Percentiles rank a stretch among this genome's conserved stretches.
These are phyloP conservation scores for Platerodrilus igneus DNA, from an alignment of 2,888 invertebrate species.

Conservation along the genomic window DNA sequence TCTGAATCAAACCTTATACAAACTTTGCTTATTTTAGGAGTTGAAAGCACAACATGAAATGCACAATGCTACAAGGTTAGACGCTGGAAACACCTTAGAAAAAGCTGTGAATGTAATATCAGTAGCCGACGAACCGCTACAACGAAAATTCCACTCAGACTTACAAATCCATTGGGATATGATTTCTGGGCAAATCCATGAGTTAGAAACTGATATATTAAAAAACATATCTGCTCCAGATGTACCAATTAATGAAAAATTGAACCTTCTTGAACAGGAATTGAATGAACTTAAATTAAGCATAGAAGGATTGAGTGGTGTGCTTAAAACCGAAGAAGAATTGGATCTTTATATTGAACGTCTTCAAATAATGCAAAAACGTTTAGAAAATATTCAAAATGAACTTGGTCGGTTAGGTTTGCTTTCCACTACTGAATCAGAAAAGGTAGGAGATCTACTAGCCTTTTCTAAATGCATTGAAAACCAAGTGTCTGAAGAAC, in stretches of 20 bases:
- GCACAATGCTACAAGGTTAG: slow-evolving; percentile 70
- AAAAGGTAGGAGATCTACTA: slow-evolving; percentile 68
- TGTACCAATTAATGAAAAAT: slow-evolving; percentile 68
- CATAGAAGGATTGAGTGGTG: slow-evolving; percentile 68
- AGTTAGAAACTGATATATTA: slow-evolving; percentile 63
- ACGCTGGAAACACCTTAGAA: slow-evolving; percentile 69
- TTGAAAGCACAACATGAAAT: slow-evolving; percentile 83
- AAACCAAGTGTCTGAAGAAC: slow-evolving; percentile 68
- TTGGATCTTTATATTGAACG: slow-evolving; percentile 75
- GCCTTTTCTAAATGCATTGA: slow-evolving; percentile 68
- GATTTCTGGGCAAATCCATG: slow-evolving; percentile 59
- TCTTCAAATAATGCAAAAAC: slow-evolving; percentile 68
- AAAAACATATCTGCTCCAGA: slow-evolving; percentile 69
- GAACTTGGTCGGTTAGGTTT: slow-evolving; percentile 73
- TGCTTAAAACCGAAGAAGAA: slow-evolving; percentile 80
- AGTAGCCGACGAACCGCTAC: slow-evolving; percentile 78
- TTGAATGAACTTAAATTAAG: slow-evolving; percentile 66
- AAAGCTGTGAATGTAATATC: slow-evolving; percentile 73
- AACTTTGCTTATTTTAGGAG: slow-evolving; percentile 51
- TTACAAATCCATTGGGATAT: slow-evolving; percentile 72
- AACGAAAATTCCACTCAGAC: slow-evolving; percentile 72
- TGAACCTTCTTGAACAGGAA: slow-evolving; percentile 71
- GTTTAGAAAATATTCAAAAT: slow-evolving; percentile 74
- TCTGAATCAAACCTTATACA: too few relatives aligned
- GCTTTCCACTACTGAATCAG: slow-evolving; percentile 69